Conservation (phyloP, 2,888 invertebrate species). For the Parnassius apollo region DNA sequence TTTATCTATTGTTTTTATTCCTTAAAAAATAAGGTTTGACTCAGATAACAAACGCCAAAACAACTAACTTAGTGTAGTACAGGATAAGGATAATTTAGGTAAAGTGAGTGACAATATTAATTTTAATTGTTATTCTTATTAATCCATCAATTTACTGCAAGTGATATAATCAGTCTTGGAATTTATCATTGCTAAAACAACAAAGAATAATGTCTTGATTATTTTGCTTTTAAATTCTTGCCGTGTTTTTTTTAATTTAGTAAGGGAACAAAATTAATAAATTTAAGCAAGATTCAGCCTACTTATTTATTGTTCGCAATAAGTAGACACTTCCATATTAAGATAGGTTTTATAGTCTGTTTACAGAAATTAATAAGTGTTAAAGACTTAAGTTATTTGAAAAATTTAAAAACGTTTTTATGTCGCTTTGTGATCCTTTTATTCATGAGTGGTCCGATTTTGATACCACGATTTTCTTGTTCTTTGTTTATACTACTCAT, state of each 20-base stretch:
- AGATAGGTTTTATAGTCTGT: too few relatives aligned
- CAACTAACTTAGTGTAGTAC: too few relatives aligned
- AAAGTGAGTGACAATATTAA: conserved; percentile 11
- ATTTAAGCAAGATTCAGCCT: too few relatives aligned
- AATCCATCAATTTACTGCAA: conserved; percentile 25
- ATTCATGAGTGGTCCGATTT: conserved; percentile 19
- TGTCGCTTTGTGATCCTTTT: neutral
- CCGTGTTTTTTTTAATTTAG: conserved; percentile 4
- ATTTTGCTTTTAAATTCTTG: conserved; percentile 8
- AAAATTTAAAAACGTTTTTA: neutral
- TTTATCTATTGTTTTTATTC: too few relatives aligned
- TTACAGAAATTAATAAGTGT: neutral
- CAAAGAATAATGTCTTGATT: conserved; percentile 24
- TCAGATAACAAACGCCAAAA: too few relatives aligned
- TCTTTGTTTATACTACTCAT: conserved; percentile 13
- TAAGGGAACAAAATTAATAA: neutral
- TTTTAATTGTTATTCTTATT: conserved; percentile 20
- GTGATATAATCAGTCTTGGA: conserved; percentile 16
- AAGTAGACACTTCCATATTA: too few relatives aligned
- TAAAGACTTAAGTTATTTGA: neutral
- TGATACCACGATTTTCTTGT: conserved; percentile 11
- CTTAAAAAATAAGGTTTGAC: too few relatives aligned
- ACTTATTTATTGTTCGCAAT: too few relatives aligned
- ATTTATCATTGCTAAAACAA: conserved; percentile 18
- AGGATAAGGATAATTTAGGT: neutral